Conservation (phyloP, 2,113 vertebrate species). For the Hypanus sabinus region DNA sequence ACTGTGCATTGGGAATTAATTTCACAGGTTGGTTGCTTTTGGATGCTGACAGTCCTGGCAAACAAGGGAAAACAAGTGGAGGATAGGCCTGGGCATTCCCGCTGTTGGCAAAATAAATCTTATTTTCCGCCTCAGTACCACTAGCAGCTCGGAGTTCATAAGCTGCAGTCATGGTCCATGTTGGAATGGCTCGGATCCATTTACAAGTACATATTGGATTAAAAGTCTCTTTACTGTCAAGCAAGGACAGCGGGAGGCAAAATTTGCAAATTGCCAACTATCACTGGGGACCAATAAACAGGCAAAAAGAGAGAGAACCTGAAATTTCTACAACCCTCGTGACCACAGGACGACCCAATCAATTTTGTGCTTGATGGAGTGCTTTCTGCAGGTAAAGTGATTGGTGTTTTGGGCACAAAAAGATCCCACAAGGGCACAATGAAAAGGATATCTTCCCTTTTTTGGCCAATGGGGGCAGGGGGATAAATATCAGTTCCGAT, state of each 20-base stretch:
- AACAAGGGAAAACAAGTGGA: too few relatives aligned
- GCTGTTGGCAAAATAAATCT: background rate
- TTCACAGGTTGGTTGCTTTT: background rate
- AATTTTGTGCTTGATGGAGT: background rate
- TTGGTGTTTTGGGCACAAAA: background rate
- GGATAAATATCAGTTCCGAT: background rate
- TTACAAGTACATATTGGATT: background rate
- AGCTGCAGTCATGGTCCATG: background rate
- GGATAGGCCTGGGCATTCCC: background rate
- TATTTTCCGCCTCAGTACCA: background rate
- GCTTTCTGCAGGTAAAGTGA: background rate
- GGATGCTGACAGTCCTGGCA: background rate
- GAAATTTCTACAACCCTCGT: background rate
- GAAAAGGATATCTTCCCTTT: background rate
- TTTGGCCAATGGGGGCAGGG: background rate
- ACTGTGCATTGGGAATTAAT: background rate
- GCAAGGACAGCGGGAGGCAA: background rate
- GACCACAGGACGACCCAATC: too few relatives aligned
- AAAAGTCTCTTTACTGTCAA: background rate
- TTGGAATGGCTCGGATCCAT: background rate
- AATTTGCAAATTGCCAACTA: background rate
- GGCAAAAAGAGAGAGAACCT: background rate
- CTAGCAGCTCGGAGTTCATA: background rate
- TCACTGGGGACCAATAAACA: background rate
- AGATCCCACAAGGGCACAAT: background rate